Base-by-base conservation (phyloP, 1,140 invertebrate genomes). In the Aphaenogaster floridana region DNA sequence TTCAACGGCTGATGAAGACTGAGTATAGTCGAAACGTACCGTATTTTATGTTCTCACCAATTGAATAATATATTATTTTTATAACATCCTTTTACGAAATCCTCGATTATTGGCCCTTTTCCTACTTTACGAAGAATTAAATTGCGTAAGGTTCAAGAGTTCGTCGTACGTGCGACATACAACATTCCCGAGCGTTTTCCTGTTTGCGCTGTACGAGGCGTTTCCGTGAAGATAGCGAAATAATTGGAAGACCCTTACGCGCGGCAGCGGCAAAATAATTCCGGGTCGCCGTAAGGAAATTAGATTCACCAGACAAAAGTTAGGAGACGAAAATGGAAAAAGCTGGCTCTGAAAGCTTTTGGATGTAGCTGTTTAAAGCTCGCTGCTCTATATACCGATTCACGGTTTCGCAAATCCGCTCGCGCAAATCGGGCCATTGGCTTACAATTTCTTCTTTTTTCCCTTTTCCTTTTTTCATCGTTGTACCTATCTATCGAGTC, bases 281-380 rank as follows among this genome's bases (percentile, higher is more conserved):
- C 50, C 9, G 45, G 36, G 54, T 50, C 48, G 78, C 36, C 34
- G 42, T 83, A 71, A 87, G 78, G 79, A 87, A 87, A 87, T 87
- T 79, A 87, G 64, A 79, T 79, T 69, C 52, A 69, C 28, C 68
- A 72, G 66, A 71, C 57, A 69, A 57, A 87, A 86, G 83, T 86
- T 79, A 64, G 45, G n/a, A 64, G 83, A 52, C 21, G 57, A 72
- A 84, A 84, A 84, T 76, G 80, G 86, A 87, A 84, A 84, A 87
- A 64, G 50, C 69, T 61, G 59, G 6, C n/a, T 83, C 57, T 87
- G 80, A 87, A 87, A 87, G 86, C 86, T 84, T 87, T 87, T 66
- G 61, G 79, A 36, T 87, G 86, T 87, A 87, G 57, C 54, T 68
- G 69, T 84, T 84, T 72, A 74, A 87, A 87, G 50, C 50, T 42